Evolutionary conservation across 2,113 vertebrate species (phyloP).

Genomic region (Alosa alosa): DNA sequence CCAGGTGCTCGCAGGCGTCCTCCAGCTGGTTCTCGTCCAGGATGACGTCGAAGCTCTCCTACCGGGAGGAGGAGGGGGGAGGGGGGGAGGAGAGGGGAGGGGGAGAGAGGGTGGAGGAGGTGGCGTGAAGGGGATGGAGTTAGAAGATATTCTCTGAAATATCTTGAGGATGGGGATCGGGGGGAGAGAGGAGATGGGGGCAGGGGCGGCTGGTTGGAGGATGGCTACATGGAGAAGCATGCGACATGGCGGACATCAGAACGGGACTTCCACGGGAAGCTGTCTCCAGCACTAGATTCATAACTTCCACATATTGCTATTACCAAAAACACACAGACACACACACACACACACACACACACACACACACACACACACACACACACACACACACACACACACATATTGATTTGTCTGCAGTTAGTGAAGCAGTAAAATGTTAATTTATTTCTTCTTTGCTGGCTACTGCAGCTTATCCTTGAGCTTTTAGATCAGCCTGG

Average conservation of each 20-base stretch:
- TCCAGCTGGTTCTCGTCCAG: slow-evolving; percentile 95
- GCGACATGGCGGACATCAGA: slow-evolving; percentile 45
- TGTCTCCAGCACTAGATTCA: slow-evolving; percentile 27
- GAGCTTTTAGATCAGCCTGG: not conserved
- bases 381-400: not conserved
- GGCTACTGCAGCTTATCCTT: not conserved
- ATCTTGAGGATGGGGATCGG: slow-evolving; percentile 45
- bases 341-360: not conserved
- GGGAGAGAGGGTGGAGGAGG: not conserved
- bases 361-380: not conserved
- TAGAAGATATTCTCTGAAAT: slow-evolving; percentile 53
- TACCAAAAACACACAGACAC: not conserved
- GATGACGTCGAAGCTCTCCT: slow-evolving; percentile 96
- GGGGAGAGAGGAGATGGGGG: slow-evolving; percentile 33
- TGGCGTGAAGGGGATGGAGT: slow-evolving; percentile 44
- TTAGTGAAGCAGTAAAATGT: not conserved
- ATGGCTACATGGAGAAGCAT: slow-evolving; percentile 49
- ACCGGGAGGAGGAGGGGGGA: not conserved
- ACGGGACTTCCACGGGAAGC: slow-evolving; percentile 34
- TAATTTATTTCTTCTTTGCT: not conserved
- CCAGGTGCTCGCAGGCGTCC: slow-evolving; percentile 90
- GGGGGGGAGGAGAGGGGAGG: slow-evolving; percentile 1
- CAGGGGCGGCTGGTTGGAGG: slow-evolving; percentile 45
- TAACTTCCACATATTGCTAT: not conserved
- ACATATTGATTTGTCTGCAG: not conserved